Evolutionary conservation across 2,888 invertebrate species (phyloP), one percentile per base, ranked within the genome.

Genomic region (Xestia ashworthii): DNA sequence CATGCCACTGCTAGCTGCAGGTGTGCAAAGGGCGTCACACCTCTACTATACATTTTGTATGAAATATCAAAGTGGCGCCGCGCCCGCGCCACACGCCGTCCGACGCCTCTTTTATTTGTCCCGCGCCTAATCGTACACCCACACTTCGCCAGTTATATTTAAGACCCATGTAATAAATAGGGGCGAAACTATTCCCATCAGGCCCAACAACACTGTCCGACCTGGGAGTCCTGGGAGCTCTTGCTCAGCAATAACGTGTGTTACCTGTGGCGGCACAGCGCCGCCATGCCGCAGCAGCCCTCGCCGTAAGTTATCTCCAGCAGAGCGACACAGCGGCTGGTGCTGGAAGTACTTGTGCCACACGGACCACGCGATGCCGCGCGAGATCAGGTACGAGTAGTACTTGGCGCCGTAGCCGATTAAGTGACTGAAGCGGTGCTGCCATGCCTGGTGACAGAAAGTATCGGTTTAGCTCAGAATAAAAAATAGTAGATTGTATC

Each of bases 321-420:
- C 97, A n/a, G 94, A 88, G 8, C 98, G 97, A 91, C 97, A 97
- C 70, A 99, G 97, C 0, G 99, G 99, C 92, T 98, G 98, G 0
- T 94, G 92, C 90, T 98, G 97, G 92, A 99, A 99, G 93, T 98
- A 98, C 38, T 97, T 97, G 92, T 98, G 98, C 99, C 99, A 99
- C 83, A 99, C 98, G 97, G 98, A 98, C 76, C 99, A 98, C 0
- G 99, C 99, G 71, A 99, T 98, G 14, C 99, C 99, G 90, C 99
- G 97, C 0, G 99, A 99, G 91, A 99, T 98, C 83, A 99, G 97
- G 96, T 99, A 99, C 0, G 99, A 98, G 94, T 99, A 99, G 96
- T 99, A 99, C 95, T 99, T 99, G 0, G 99, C 99, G 60, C 99
- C 99, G 95, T 99, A 99, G 2, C 99, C 99, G 8, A 99, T 98